Evolutionary conservation across 2,888 invertebrate species (phyloP), one percentile per base, ranked within the genome.

Genomic region (Andrena bicolor): DNA sequence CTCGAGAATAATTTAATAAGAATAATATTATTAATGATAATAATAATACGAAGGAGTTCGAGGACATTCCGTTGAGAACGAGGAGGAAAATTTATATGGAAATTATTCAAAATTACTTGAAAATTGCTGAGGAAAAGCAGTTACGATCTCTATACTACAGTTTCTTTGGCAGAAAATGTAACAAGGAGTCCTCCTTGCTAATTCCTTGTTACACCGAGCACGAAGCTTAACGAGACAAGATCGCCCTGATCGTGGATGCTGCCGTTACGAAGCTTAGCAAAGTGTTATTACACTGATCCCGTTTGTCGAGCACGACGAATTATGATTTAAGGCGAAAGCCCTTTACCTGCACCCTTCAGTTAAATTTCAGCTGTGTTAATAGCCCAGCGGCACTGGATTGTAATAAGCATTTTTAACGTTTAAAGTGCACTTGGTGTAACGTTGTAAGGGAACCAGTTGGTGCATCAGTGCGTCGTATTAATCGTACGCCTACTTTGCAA

Each of bases 221-320:
- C 70, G 16, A 49, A 51, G 49, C 66, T 77, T 69, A 51, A 69
- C 41, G 73, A 51, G 68, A 64, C 63, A 8, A 30, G 73, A 60
- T 79, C 61, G 26, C 20, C 48, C n/a, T 63, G 60, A 77, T 77
- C 53, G 66, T 6, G 65, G 60, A 58, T 26, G 51, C 48, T n/a
- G 68, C 10, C 48, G 23, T n/a, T n/a, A 13, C 16, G 64, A 20
- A 49, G 82, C 66, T 82, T 70, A 66, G 58, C 26, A 28, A 56
- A 71, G 61, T 75, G 70, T 74, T 71, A 63, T 61, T 53, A 75
- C 49, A 41, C 13, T 71, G 78, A 83, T 76, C 78, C 48, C 53
- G 68, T 63, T 80, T 26, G 68, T 64, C 28, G 66, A 61, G 51
- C 53, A 61, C 35, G 58, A 28, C 23, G 75, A 66, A 70, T 71